phyloP scores from a whole-genome alignment of 64 coral and sea anemone species.

The Stylophora pistillata region DNA sequence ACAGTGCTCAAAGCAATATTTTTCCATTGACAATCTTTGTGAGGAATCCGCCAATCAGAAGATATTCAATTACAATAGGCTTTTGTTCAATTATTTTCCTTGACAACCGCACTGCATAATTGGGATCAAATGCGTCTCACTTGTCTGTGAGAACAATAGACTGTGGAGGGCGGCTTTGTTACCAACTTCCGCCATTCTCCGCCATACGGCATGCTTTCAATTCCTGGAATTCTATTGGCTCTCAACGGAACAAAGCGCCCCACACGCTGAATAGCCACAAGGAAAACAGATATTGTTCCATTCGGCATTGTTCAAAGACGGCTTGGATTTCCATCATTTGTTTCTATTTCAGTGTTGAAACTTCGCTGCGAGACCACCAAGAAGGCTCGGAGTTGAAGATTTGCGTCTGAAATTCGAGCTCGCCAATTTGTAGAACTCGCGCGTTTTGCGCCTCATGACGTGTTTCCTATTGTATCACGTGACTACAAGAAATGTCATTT shows the following conservation, averaged over 20 bases:
- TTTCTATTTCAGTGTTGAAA: constrained; percentile 28
- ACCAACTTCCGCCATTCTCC: constrained; percentile 89
- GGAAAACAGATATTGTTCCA: constrained; percentile 71
- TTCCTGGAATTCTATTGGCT: constrained; percentile 94
- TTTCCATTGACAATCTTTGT: constrained; percentile 41
- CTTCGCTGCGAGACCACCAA: constrained; percentile 17
- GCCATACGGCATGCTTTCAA: constrained; percentile 89
- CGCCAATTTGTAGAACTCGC: constrained; percentile 39
- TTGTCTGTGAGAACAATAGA: constrained; percentile 75
- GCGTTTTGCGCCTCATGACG: constrained; percentile 62
- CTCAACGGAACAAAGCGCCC: constrained; percentile 60
- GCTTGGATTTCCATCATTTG: constrained; percentile 62
- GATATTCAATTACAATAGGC: constrained; percentile 55
- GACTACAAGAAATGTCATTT: constrained; percentile 88
- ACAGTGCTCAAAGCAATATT: constrained; percentile 7
- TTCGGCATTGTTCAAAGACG: constrained; percentile 76
- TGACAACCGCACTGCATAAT: constrained; percentile 51
- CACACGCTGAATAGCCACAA: constrained; percentile 70
- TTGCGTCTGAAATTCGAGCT: constrained; percentile 34
- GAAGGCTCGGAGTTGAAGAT: constrained; percentile 32
- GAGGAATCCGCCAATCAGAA: constrained; percentile 13
- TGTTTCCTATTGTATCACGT: constrained; percentile 86
- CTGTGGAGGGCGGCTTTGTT: constrained; percentile 71
- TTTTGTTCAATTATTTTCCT: constrained; percentile 69
- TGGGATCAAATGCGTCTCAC: constrained; percentile 49